Evolutionary conservation across 1,140 invertebrate species (phyloP).

Genomic region (Heliconius melpomene): DNA sequence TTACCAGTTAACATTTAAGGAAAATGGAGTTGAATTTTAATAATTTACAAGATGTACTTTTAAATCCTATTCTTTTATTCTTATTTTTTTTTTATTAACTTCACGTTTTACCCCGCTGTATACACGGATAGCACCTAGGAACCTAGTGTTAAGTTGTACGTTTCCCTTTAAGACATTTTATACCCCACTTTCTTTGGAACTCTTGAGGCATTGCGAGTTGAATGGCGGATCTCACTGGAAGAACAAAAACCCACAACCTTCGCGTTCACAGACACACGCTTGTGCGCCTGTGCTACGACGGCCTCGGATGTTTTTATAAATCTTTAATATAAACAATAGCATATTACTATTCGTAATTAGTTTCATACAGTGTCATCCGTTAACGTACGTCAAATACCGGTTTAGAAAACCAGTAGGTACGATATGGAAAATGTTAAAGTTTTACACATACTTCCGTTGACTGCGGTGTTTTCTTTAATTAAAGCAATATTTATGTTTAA

Average conservation of each 20-base stretch:
- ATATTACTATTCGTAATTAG: not conserved
- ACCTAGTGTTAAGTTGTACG: too few relatives aligned
- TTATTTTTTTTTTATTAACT: too few relatives aligned
- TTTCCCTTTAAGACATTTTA: too few relatives aligned
- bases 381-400: not conserved
- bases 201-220: too few relatives aligned
- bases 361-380: not conserved
- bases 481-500: too few relatives aligned
- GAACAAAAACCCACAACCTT: too few relatives aligned
- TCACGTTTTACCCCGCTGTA: too few relatives aligned
- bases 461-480: not conserved
- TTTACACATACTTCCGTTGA: not conserved
- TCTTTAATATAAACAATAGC: not conserved
- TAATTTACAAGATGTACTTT: not conserved
- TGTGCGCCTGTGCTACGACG: too few relatives aligned
- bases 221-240: too few relatives aligned
- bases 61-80: not conserved
- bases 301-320: not conserved
- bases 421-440: not conserved
- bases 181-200: too few relatives aligned
- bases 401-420: not conserved
- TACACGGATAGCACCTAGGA: too few relatives aligned
- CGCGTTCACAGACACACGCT: too few relatives aligned
- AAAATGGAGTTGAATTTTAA: not conserved
- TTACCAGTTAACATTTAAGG: conserved; percentile 57